phyloP scores from a whole-genome alignment of 2,113 vertebrate species.

The Phycodurus eques region DNA sequence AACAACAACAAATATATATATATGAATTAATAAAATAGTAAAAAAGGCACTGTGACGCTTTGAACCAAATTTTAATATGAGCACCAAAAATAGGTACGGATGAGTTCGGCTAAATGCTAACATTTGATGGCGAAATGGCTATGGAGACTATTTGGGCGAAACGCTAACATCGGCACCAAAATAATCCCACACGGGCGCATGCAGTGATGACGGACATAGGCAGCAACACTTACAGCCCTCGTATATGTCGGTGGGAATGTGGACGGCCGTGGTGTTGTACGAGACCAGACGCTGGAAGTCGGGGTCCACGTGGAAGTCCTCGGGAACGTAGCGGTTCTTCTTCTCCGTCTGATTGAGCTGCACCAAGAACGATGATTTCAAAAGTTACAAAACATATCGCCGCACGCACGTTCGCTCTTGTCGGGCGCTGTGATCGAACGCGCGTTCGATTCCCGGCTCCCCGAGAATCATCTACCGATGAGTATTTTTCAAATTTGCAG shows the following conservation, averaged over 20 bases:
- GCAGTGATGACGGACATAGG: not conserved
- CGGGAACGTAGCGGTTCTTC: conserved; percentile 13
- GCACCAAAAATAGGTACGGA: not conserved
- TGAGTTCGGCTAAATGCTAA: not conserved
- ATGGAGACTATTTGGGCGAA: too few species aligned
- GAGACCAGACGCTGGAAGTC: conserved; percentile 10
- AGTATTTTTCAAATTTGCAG: not conserved
- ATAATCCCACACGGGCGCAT: too few species aligned
- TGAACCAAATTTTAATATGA: too few species aligned
- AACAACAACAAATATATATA: too few species aligned
- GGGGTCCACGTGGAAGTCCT: conserved; percentile 12
- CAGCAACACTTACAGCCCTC: conserved; percentile 8
- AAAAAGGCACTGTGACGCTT: too few species aligned
- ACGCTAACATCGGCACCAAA: too few species aligned
- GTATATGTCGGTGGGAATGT: conserved; percentile 18
- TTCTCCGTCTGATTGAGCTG: conserved; percentile 17
- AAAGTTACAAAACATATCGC: not conserved
- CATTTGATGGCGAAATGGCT: not conserved
- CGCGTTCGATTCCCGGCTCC: not conserved
- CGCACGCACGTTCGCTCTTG: too few species aligned
- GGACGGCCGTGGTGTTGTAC: conserved; percentile 17
- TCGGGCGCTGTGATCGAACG: not conserved
- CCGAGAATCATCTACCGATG: not conserved
- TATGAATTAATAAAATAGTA: too few species aligned
- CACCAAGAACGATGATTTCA: not conserved